These are phyloP conservation scores for Dendrolimus kikuchii DNA, from an alignment of 1,140 invertebrate genomes.

Conservation along the genomic window DNA sequence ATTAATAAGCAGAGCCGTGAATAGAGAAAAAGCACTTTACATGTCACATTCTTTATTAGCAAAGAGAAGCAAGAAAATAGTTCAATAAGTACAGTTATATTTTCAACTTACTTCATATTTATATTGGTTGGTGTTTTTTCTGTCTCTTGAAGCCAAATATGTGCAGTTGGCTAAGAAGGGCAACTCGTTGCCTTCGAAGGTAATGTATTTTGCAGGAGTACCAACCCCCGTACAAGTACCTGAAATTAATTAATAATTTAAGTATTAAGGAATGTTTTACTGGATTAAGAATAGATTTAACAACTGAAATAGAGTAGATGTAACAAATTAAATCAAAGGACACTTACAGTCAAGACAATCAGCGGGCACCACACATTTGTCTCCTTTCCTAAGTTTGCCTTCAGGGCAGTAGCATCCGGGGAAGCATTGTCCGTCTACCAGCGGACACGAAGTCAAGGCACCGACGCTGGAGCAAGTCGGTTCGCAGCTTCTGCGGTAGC, in stretches of 20 bases:
- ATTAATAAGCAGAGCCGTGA: too few relatives aligned
- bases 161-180: conserved; percentile 85
- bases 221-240: conserved; percentile 80
- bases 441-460: conserved; percentile 72
- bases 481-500: conserved; percentile 82
- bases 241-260: conserved; percentile 26
- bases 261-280: too few relatives aligned
- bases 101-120: conserved; percentile 78
- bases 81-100: too few relatives aligned
- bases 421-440: conserved; percentile 78
- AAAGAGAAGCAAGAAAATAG: too few relatives aligned
- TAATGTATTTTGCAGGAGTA: conserved; percentile 78
- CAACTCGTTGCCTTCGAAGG: conserved; percentile 82
- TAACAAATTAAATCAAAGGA: background rate
- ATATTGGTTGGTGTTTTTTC: conserved; percentile 67
- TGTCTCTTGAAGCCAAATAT: conserved; percentile 81
- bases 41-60: too few relatives aligned
- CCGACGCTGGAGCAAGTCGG: conserved; percentile 79
- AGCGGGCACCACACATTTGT: conserved; percentile 78
- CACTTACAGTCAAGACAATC: conserved; percentile 84
- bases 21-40: too few relatives aligned
- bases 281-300: too few relatives aligned
- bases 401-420: conserved; percentile 89
- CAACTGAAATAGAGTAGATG: too few relatives aligned
- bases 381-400: conserved; percentile 79